These are phyloP conservation scores for Drosophila algonquin DNA, from an alignment of 2,888 invertebrate genomes.

Conservation along the genomic window DNA sequence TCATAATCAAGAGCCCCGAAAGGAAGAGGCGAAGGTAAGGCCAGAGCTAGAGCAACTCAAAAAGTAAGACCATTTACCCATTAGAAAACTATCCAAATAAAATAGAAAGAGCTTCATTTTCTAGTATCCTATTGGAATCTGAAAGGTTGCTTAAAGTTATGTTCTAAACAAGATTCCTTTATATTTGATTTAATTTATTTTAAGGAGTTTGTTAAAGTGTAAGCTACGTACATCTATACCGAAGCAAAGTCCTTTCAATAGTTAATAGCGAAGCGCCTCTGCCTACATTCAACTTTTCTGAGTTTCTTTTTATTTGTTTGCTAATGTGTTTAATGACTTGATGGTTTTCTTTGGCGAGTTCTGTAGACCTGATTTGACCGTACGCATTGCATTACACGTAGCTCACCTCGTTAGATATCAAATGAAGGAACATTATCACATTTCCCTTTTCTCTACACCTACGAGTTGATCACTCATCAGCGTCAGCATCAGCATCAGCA, in stretches of 20 bases:
- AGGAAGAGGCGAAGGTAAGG: constrained; percentile 44
- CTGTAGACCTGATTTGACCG: too few relatives aligned
- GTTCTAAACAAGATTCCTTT: too few relatives aligned
- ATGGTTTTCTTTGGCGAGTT: background rate
- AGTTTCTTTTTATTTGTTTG: background rate
- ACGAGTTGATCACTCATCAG: background rate
- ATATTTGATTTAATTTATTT: too few relatives aligned
- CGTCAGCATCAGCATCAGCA: background rate
- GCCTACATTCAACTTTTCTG: background rate
- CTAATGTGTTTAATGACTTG: constrained; percentile 1
- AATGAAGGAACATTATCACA: background rate
- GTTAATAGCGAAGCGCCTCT: background rate
- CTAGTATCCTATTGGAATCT: too few relatives aligned
- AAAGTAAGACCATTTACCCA: constrained; percentile 13
- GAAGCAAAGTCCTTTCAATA: too few relatives aligned
- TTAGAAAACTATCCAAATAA: too few relatives aligned
- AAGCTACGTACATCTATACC: too few relatives aligned
- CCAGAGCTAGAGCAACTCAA: background rate
- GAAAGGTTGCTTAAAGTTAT: too few relatives aligned
- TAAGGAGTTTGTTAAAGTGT: too few relatives aligned
- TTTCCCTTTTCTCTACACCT: background rate
- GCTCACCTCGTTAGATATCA: constrained; percentile 3
- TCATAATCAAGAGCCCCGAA: constrained; percentile 32
- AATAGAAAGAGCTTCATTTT: too few relatives aligned
- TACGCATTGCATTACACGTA: too few relatives aligned